Evolutionary conservation across 2,113 vertebrate genomes (phyloP), one percentile per base, ranked within the genome.

Genomic region (Nipponia nippon): DNA sequence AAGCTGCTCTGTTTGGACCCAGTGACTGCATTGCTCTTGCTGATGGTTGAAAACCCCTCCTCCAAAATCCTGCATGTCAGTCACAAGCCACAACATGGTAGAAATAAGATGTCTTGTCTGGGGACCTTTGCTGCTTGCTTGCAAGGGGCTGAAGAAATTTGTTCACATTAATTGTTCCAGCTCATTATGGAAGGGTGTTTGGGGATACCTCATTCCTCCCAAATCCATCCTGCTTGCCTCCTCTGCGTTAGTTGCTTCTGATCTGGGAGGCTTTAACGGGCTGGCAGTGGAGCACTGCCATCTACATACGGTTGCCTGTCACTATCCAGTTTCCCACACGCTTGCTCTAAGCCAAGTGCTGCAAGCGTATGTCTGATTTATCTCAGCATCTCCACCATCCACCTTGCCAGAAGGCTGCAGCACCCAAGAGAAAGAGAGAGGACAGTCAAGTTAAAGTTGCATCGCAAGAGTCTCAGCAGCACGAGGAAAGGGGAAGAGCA

Each of bases 201-300:
- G 29, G 13, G 40, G 26, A 56, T 53, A 56, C 9, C 10, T 84
- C 9, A 16, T 53, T 76, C 38, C 34, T 76, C 38, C 19, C 12
- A 65, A 53, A 76, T 23, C 61, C 70, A 49, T 38, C 38, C 53
- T 49, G 8, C 55, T 55, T 61, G 15, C 42, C 62, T 85, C 20
- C 38, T 65, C 49, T 72, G 65, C 53, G 30, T 66, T 83, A 89
- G 77, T 46, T 94, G 70, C 52, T 61, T 67, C 78, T 53, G 58
- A 50, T 44, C 34, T 21, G 11, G 46, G 66, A 96, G 42, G 65
- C 56, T 69, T 38, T 26, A 26, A 29, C 3, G 2, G 36, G 66
- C 82, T 61, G 55, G 80, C 59, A 88, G 89, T 9, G 36, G 67
- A 91, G 87, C 50, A 78, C 88, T 91, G 92, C 89, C 91, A 96